Conservation (phyloP, 2,113 vertebrate species). For the Axis porcinus region DNA sequence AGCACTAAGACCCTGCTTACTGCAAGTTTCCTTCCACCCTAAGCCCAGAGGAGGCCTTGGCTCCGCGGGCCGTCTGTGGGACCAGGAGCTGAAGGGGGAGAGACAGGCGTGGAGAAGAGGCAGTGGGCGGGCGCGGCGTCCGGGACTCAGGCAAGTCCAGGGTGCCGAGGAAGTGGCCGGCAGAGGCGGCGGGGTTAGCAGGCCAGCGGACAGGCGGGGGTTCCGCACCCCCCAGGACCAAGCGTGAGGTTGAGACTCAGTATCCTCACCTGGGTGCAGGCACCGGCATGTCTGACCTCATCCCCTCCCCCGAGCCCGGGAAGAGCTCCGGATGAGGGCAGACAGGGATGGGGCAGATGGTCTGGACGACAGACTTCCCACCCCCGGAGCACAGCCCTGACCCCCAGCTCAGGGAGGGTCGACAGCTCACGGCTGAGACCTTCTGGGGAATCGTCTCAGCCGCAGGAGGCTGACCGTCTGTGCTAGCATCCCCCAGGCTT, state of each 20-base stretch:
- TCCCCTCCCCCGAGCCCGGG: neutral
- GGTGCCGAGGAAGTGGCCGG: neutral
- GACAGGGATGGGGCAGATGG: fast-evolving
- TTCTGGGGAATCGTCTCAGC: neutral
- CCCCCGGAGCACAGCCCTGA: fast-evolving
- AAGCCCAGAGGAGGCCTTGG: neutral
- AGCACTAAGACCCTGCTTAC: neutral
- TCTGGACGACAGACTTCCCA: neutral
- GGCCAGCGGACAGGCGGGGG: neutral
- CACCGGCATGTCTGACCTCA: fast-evolving
- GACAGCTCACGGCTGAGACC: fast-evolving
- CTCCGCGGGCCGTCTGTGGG: fast-evolving
- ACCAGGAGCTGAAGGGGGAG: neutral
- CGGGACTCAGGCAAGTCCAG: fast-evolving
- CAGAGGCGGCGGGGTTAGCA: neutral
- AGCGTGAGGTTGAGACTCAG: neutral
- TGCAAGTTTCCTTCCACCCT: neutral
- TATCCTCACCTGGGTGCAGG: fast-evolving
- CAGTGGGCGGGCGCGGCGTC: fast-evolving
- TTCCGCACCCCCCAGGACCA: neutral
- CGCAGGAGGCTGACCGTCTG: neutral
- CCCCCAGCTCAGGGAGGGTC: neutral
- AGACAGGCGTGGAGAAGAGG: neutral
- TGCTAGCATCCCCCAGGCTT: neutral
- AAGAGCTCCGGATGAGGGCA: neutral